Percentiles rank a stretch among this genome's conserved stretches.
Evolutionary conservation across 2,888 invertebrate species (phyloP).

Genomic region (Ochropacha duplaris): DNA sequence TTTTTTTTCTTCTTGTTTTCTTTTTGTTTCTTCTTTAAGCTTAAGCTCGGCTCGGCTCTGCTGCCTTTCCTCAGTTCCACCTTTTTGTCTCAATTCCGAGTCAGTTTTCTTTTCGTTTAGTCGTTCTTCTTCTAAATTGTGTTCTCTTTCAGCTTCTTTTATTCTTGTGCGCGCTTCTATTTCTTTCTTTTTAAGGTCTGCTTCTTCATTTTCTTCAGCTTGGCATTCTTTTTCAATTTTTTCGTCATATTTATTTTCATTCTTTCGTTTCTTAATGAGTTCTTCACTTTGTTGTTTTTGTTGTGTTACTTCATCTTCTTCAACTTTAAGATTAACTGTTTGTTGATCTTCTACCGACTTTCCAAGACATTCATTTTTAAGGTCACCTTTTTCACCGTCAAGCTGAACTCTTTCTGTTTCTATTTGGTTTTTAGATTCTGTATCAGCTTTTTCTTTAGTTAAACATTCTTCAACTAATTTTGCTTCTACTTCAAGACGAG

Average conservation of each 20-base stretch:
- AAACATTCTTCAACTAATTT: slow-evolving; percentile 11
- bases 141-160: too few relatives aligned
- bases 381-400: background rate
- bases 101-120: slow-evolving; percentile 6
- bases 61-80: slow-evolving; percentile 1
- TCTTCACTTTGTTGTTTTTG: background rate
- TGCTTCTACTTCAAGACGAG: slow-evolving; percentile 14
- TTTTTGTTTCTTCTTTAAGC: background rate
- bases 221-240: slow-evolving; percentile 4
- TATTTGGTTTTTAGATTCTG: background rate
- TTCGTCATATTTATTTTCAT: slow-evolving; percentile 8
- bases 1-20: background rate
- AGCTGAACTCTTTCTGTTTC: background rate
- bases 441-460: slow-evolving; percentile 3
- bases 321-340: slow-evolving; percentile 8
- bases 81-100: slow-evolving; percentile 1
- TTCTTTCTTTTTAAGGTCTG: background rate
- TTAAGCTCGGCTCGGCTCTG: background rate
- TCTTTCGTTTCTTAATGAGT: slow-evolving; percentile 20
- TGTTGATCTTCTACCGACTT: slow-evolving; percentile 20
- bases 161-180: too few relatives aligned
- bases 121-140: background rate
- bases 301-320: slow-evolving; percentile 10
- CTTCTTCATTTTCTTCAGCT: background rate
- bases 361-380: slow-evolving; percentile 4